phyloP scores from a whole-genome alignment of 2,888 invertebrate species.

The Parnassius orleans region DNA sequence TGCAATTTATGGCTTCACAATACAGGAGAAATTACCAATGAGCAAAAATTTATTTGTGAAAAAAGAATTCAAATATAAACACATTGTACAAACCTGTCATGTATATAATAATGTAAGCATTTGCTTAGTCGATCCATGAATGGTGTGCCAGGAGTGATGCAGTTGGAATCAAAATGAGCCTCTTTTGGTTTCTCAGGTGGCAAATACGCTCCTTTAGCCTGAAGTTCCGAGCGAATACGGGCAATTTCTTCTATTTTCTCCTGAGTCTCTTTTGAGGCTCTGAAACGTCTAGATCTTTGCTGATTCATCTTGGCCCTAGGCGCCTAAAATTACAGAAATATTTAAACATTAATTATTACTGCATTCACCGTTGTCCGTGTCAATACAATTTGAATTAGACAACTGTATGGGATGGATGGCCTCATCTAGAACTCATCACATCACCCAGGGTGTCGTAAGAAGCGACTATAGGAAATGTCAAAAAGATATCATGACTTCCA shows the following conservation, averaged over 20 bases:
- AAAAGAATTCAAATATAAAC: too few species aligned
- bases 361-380: too few species aligned
- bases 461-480: too few species aligned
- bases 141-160: slow-evolving; percentile 99
- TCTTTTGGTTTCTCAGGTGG: slow-evolving; percentile 94
- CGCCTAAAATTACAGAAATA: slow-evolving; percentile 77
- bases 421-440: too few species aligned
- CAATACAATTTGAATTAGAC: too few species aligned
- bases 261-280: slow-evolving; percentile 96
- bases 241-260: slow-evolving; percentile 94
- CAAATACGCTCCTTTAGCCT: slow-evolving; percentile 86
- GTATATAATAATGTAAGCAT: slow-evolving; percentile 93
- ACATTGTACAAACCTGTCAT: slow-evolving; percentile 81
- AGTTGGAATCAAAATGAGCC: slow-evolving; percentile 99
- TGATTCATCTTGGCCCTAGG: slow-evolving; percentile 99
- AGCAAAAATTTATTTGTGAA: too few species aligned
- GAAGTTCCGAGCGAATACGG: slow-evolving; percentile 87
- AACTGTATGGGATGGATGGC: too few species aligned
- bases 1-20: too few species aligned
- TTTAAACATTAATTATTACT: neutral
- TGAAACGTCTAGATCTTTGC: slow-evolving; percentile 96
- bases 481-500: too few species aligned
- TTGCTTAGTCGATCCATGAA: slow-evolving; percentile 96
- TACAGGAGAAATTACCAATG: too few species aligned
- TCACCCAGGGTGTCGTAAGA: too few species aligned